Base-by-base conservation (phyloP, 2,797 vertebrate species). In the Poecile montanus region DNA sequence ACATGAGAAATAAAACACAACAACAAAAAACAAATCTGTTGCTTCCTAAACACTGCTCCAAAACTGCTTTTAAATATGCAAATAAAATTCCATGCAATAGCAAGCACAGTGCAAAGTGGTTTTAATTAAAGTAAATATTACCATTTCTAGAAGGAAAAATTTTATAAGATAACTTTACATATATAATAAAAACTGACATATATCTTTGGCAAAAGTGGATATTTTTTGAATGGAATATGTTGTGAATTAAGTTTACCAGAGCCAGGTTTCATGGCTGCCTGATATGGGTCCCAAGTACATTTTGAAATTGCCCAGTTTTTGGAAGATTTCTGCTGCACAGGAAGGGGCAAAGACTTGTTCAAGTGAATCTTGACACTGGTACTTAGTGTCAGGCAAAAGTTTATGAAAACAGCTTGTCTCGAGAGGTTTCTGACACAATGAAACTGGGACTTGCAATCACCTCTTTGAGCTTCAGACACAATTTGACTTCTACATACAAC, bases 391-490 rank as follows among this genome's bases (percentile, higher is more conserved):
- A 81, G 82, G 17, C 13, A 65, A 88, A 72, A 75, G 3, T 3
- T 78, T 70, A 50, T 50, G 62, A 81, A 91, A 85, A 45, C 4
- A 38, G 6, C 7, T 71, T 83, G 9, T 77, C 40, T 80, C 3
- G 0, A 23, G 40, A 62, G 68, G 50, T 70, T 73, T 77, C 27
- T 56, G 19, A 25, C 50, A 32, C 27, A 67, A n/a, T 10, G 8
- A 75, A 74, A 65, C n/a, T 34, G 13, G 42, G 21, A 42, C 25
- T 74, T 88, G 34, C 11, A 60, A 57, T 47, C 56, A 21, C 21
- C 23, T 56, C 20, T 19, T 3, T 57, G 60, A 54, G 44, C 65
- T 56, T 60, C 0, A 0, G 20, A 27, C 20, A 10, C 15, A 26
- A 85, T 76, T 66, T 65, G 11, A 36, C 51, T 54, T 80, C 19